A percentile compares a stretch with the other conserved stretches of the same genome.
phyloP scores from a whole-genome alignment of 2,888 invertebrate genomes.

The Polylopha cassiicola region DNA sequence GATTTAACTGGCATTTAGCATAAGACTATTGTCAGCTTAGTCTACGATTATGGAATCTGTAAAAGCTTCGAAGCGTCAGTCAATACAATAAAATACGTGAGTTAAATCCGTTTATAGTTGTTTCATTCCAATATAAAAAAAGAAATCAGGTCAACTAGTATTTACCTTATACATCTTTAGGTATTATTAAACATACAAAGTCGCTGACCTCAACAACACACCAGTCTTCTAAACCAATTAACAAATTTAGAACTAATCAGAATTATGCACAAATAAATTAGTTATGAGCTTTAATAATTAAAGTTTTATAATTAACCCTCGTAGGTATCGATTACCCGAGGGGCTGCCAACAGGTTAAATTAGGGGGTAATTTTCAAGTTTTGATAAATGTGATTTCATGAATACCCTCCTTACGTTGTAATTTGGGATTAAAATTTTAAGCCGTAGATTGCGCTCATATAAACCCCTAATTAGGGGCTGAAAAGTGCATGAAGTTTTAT shows the following conservation, averaged over 20 bases:
- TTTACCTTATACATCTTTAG: no score
- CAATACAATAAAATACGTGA: no score
- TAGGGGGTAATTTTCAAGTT: conserved; percentile 71
- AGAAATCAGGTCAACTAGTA: no score
- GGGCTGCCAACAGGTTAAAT: conserved; percentile 68
- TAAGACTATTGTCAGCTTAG: no score
- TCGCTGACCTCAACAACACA: no score
- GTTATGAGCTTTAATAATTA: conserved; percentile 57
- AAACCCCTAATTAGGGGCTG: conserved; percentile 7
- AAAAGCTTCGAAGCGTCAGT: no score
- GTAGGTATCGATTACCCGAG: conserved; percentile 46
- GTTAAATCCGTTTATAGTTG: no score
- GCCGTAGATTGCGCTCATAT: neutral
- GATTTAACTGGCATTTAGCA: no score
- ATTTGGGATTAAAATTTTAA: neutral
- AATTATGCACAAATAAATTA: conserved; percentile 53
- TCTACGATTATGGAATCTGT: no score
- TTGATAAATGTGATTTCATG: conserved; percentile 73
- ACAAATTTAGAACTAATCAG: conserved; percentile 29
- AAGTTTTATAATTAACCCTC: conserved; percentile 63
- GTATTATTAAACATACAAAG: no score
- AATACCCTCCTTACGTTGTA: conserved; percentile 38
- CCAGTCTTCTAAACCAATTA: conserved; percentile 26
- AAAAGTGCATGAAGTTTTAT: no score
- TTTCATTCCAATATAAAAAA: no score